A percentile compares a stretch with the other conserved stretches of the same genome.
Evolutionary conservation across 2,113 vertebrate species (phyloP).

Genomic region (Zeus faber): DNA sequence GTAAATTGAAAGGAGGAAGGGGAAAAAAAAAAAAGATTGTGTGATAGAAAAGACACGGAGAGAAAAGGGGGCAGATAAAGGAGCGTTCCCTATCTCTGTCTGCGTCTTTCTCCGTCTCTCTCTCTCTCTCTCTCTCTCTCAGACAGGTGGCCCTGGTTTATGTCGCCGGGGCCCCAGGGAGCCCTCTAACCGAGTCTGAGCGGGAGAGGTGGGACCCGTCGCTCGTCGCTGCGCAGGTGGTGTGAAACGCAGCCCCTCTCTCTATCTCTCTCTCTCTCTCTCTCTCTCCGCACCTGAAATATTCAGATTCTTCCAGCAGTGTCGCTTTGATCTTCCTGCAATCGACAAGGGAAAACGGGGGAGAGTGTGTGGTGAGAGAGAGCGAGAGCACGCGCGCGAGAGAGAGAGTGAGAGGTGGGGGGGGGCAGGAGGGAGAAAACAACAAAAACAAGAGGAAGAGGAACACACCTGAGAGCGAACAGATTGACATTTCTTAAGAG

Average conservation of each 20-base stretch:
- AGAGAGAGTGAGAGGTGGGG: constrained; percentile 13
- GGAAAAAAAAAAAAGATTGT: no score
- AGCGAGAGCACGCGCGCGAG: constrained; percentile 6
- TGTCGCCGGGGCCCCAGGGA: constrained; percentile 69
- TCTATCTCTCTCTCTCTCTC: background rate
- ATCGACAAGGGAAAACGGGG: constrained; percentile 68
- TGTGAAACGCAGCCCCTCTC: constrained; percentile 53
- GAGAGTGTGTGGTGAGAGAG: constrained; percentile 34
- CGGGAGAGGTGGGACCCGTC: constrained; percentile 67
- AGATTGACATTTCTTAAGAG: constrained; percentile 80
- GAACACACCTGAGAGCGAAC: constrained; percentile 76
- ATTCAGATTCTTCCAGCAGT: constrained; percentile 74
- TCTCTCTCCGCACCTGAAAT: constrained; percentile 77
- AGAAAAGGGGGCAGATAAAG: constrained; percentile 58
- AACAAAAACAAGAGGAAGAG: constrained; percentile 77
- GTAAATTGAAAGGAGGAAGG: constrained; percentile 58
- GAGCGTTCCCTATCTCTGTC: constrained; percentile 48
- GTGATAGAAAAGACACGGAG: constrained; percentile 9
- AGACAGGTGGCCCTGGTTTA: constrained; percentile 76
- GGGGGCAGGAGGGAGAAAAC: no score
- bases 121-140: constrained; percentile 60
- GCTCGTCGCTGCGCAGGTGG: constrained; percentile 73
- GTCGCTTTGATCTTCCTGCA: constrained; percentile 75
- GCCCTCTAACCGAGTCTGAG: constrained; percentile 57
- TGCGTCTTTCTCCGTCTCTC: constrained; percentile 53